These are phyloP conservation scores for Cactoblastis cactorum DNA, from an alignment of 2,888 invertebrate species.

Conservation along the genomic window DNA sequence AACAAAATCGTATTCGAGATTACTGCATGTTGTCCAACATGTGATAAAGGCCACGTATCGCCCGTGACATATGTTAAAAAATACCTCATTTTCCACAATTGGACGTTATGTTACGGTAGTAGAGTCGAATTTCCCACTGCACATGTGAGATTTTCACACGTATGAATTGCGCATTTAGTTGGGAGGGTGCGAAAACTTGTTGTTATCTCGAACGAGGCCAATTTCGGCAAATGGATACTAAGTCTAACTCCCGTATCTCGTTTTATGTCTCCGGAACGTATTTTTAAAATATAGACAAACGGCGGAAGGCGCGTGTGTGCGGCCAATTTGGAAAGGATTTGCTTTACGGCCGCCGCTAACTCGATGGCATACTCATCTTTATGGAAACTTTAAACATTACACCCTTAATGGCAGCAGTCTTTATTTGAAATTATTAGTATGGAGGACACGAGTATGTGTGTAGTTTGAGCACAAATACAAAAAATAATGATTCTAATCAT, in stretches of 20 bases:
- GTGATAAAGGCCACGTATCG: slow-evolving; percentile 61
- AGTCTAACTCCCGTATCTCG: slow-evolving; percentile 76
- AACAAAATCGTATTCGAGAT: slow-evolving; percentile 49
- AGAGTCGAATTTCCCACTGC: slow-evolving; percentile 28
- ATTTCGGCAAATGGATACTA: slow-evolving; percentile 80
- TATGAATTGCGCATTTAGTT: slow-evolving; percentile 77
- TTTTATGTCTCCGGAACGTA: slow-evolving; percentile 64
- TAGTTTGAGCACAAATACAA: too few species aligned
- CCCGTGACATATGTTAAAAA: slow-evolving; percentile 64
- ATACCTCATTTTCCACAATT: neutral
- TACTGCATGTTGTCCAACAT: slow-evolving; percentile 59
- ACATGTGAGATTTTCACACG: slow-evolving; percentile 57
- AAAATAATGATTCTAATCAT: too few species aligned
- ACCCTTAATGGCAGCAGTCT: neutral
- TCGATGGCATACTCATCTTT: slow-evolving; percentile 13
- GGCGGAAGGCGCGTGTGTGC: slow-evolving; percentile 49
- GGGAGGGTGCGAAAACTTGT: slow-evolving; percentile 78
- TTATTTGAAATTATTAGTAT: neutral
- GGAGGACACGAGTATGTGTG: too few species aligned
- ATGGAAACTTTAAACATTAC: slow-evolving; percentile 33
- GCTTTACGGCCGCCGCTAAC: slow-evolving; percentile 50
- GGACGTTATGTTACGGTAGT: neutral
- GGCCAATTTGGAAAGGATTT: slow-evolving; percentile 73
- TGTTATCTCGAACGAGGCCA: slow-evolving; percentile 77
- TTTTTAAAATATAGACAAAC: slow-evolving; percentile 74